Conservation (phyloP, 2,113 vertebrate species). For the Scytalopus superciliaris region DNA sequence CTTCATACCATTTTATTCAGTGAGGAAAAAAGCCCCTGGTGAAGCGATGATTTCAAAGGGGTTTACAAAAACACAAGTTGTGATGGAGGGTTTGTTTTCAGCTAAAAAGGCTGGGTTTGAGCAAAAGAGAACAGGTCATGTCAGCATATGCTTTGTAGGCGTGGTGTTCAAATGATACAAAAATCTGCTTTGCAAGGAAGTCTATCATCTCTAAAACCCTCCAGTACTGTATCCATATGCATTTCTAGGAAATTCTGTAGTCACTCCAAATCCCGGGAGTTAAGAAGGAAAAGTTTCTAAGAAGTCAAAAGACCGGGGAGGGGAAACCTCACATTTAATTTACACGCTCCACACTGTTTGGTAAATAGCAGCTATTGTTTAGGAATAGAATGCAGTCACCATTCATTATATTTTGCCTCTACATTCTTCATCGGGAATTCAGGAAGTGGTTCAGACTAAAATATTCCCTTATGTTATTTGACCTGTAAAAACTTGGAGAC, state of each 20-base stretch:
- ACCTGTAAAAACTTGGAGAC: constrained; percentile 71
- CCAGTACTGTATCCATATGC: background rate
- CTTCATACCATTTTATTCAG: background rate
- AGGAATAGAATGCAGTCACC: constrained; percentile 56
- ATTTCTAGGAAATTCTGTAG: constrained; percentile 41
- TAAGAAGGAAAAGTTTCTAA: constrained; percentile 46
- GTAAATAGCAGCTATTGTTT: constrained; percentile 71
- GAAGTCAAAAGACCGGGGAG: background rate
- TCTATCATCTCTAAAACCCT: background rate
- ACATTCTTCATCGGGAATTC: constrained; percentile 68
- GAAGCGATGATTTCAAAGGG: background rate
- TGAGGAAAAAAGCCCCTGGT: background rate
- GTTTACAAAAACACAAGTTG: background rate
- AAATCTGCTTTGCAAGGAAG: background rate
- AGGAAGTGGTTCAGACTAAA: constrained; percentile 76
- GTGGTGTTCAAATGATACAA: background rate
- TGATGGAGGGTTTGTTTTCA: background rate
- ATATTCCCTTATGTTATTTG: constrained; percentile 73
- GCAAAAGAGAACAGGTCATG: background rate
- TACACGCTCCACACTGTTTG: constrained; percentile 32
- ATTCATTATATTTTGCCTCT: constrained; percentile 66
- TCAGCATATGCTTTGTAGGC: background rate
- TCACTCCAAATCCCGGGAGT: background rate
- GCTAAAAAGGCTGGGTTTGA: background rate
- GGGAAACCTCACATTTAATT: constrained; percentile 48